Base-by-base conservation (phyloP, 2,888 invertebrate species). In the Conomelus anceps region DNA sequence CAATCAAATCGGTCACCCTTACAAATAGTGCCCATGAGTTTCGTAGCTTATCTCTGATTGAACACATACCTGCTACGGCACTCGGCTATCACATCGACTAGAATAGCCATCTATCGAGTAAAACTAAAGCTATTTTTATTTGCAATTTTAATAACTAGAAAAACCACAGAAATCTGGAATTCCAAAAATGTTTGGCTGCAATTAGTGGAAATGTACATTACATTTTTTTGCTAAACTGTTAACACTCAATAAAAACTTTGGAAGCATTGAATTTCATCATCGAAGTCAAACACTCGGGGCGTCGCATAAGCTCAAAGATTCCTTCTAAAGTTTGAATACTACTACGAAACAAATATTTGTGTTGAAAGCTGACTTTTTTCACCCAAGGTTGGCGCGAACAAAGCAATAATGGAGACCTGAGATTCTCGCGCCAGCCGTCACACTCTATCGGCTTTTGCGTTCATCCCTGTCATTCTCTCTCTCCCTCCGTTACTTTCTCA, bases 381-480 rank as follows among this genome's bases (percentile, higher is more conserved):
- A 63, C 63, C 63, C 63, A 63, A 63, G 63, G 63, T 63, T 63
- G 63, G 63, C n/a, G 63, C 63, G 63, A 63, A 63, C 63, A 63
- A 63, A 63, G 63, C 63, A 63, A 63, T 63, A 20, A 63, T 63
- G 63, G 63, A 63, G 63, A 63, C n/a, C 63, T 63, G 88, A 85
- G n/a, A n/a, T n/a, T n/a, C n/a, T n/a, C n/a, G n/a, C n/a, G n/a
- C n/a, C n/a, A n/a, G 89, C 90, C 86, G 88, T 89, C 85, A 89
- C 85, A 89, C 84, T 87, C 23, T 26, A 85, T 34, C 88, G 63
- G 63, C 22, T 41, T 88, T 87, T 88, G 26, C 89, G 63, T 90
- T 90, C 89, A 85, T 90, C 89, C 90, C 89, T 89, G 85, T 89
- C 86, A 89, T 90, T 88, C n/a, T 89, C 89, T 88, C 89, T 88